These are phyloP conservation scores for Coregonus suidteri DNA, from an alignment of 2,797 vertebrate genomes.

Conservation along the genomic window DNA sequence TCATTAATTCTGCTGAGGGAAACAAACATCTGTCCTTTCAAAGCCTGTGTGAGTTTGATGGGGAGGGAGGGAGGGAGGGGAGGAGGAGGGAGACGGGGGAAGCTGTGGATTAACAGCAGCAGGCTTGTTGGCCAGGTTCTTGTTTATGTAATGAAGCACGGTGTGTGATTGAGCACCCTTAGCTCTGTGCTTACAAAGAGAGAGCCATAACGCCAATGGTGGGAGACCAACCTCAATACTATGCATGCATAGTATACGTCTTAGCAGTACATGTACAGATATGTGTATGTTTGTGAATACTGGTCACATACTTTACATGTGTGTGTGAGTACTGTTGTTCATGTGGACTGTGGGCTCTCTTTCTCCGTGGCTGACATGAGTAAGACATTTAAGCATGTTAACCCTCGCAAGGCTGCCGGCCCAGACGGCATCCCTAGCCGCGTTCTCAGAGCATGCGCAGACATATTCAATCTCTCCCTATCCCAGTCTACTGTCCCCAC, in stretches of 20 bases:
- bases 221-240: neutral
- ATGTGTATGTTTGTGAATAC: neutral
- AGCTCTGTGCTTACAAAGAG: constrained; percentile 5
- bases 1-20: constrained; percentile 71
- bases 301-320: neutral
- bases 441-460: too few species aligned
- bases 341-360: neutral
- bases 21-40: constrained; percentile 71
- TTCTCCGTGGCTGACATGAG: too few species aligned
- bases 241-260: too few species aligned
- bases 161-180: constrained; percentile 13
- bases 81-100: neutral
- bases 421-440: too few species aligned
- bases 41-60: constrained; percentile 58
- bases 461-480: too few species aligned
- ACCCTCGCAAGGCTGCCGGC: too few species aligned
- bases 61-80: constrained; percentile 21
- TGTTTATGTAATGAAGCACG: constrained; percentile 25
- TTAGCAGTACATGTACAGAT: too few species aligned
- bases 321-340: too few species aligned
- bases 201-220: neutral
- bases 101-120: constrained; percentile 43
- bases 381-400: too few species aligned
- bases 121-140: constrained; percentile 33
- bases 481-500: too few species aligned